A percentile compares a stretch with the other conserved stretches of the same genome.
Conservation (phyloP, 1,140 invertebrate species). For the Dufourea novaeangliae region DNA sequence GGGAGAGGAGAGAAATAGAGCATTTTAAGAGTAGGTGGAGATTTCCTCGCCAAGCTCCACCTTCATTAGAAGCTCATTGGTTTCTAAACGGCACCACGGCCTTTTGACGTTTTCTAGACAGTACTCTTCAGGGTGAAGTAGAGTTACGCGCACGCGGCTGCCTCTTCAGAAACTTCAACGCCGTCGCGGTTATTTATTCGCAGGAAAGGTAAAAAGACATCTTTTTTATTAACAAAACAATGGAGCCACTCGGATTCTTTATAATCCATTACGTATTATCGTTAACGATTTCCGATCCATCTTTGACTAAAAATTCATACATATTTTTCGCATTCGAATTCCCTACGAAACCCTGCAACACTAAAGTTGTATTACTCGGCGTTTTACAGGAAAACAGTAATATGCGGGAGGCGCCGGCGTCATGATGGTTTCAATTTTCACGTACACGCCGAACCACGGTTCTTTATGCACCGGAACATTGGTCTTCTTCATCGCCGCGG, state of each 20-base stretch:
- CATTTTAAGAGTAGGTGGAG: slow-evolving; percentile 81
- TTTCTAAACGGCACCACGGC: slow-evolving; percentile 54
- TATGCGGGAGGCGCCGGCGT: slow-evolving; percentile 64
- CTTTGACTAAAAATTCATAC: too few relatives aligned
- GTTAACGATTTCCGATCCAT: too few relatives aligned
- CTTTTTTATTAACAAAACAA: not conserved
- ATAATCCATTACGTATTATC: not conserved
- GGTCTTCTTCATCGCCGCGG: slow-evolving; percentile 67
- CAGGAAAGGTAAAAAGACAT: not conserved
- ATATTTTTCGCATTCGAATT: slow-evolving; percentile 16
- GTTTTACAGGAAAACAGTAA: not conserved
- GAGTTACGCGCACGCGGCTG: not conserved
- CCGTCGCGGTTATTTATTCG: too few relatives aligned
- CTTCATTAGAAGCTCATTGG: slow-evolving; percentile 79
- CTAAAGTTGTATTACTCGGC: too few relatives aligned
- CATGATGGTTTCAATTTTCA: slow-evolving; percentile 58
- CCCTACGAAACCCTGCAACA: not conserved
- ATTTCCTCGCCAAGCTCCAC: slow-evolving; percentile 77
- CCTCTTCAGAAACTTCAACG: slow-evolving; percentile 12
- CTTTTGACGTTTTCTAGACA: slow-evolving; percentile 8
- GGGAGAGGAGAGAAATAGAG: slow-evolving; percentile 74
- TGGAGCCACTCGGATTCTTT: not conserved
- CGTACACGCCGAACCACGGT: slow-evolving; percentile 39
- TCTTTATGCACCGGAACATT: slow-evolving; percentile 68
- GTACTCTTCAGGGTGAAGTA: slow-evolving; percentile 7